These are phyloP conservation scores for Phaonia tiefii DNA, from an alignment of 2,888 invertebrate genomes.

Conservation along the genomic window DNA sequence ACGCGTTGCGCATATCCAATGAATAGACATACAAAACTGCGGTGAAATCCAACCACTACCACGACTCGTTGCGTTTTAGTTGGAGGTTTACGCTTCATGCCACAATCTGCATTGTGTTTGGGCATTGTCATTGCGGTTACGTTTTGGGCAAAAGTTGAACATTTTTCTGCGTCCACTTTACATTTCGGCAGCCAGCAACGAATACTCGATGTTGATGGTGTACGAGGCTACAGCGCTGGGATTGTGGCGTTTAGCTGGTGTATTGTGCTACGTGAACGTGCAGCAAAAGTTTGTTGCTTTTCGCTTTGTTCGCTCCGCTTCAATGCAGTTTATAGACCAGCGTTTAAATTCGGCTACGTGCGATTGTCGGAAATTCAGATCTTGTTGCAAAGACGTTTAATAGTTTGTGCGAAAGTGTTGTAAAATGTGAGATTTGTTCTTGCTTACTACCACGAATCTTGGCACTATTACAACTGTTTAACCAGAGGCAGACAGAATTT, in stretches of 20 bases:
- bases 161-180: constrained; percentile 47
- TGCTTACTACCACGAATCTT: background rate
- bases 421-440: constrained; percentile 32
- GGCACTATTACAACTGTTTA: background rate
- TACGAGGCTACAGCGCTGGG: too few relatives aligned
- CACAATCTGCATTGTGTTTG: constrained; percentile 12
- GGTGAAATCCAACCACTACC: constrained; percentile 21
- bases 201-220: too few relatives aligned
- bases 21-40: constrained; percentile 29
- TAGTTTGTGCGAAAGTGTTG: constrained; percentile 20
- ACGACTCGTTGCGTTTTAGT: background rate
- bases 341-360: constrained; percentile 61
- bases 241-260: background rate
- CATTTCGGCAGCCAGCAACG: background rate
- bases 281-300: constrained; percentile 53
- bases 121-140: constrained; percentile 57
- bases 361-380: constrained; percentile 30
- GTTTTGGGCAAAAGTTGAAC: constrained; percentile 53
- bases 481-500: constrained; percentile 1
- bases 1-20: constrained; percentile 63
- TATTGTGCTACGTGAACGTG: constrained; percentile 47
- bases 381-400: constrained; percentile 30
- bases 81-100: background rate
- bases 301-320: constrained; percentile 37
- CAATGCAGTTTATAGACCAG: constrained; percentile 48